phyloP scores from a whole-genome alignment of 2,888 invertebrate genomes.

The Brachyptera risi region DNA sequence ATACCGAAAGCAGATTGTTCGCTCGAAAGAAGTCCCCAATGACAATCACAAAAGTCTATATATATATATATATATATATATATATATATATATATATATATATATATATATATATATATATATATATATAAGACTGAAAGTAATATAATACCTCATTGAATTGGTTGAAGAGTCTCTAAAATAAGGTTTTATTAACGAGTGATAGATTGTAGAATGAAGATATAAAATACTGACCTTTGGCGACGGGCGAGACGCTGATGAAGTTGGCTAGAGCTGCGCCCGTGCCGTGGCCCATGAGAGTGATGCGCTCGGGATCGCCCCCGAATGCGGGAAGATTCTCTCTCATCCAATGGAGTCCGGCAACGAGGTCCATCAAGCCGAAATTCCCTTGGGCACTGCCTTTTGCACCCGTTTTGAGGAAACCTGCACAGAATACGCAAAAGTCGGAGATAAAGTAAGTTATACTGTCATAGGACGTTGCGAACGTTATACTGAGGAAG shows the following conservation, averaged over 20 bases:
- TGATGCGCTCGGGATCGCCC: slow-evolving; percentile 89
- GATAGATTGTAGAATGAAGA: background rate
- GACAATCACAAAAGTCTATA: background rate
- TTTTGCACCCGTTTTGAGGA: slow-evolving; percentile 85
- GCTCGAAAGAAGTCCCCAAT: background rate
- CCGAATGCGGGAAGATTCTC: slow-evolving; percentile 94
- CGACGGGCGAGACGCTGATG: slow-evolving; percentile 91
- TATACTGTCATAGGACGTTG: no score
- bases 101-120: background rate
- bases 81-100: no score
- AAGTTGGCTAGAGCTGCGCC: slow-evolving; percentile 96
- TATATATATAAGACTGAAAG: background rate
- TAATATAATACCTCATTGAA: slow-evolving; percentile 11
- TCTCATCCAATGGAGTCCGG: slow-evolving; percentile 93
- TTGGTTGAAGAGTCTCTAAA: background rate
- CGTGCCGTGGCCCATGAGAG: slow-evolving; percentile 92
- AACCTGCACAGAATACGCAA: slow-evolving; percentile 60
- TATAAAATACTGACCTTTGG: slow-evolving; percentile 66
- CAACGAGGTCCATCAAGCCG: slow-evolving; percentile 87
- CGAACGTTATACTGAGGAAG: no score
- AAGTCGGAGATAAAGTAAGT: no score
- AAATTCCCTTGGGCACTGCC: slow-evolving; percentile 88
- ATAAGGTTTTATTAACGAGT: slow-evolving; percentile 1
- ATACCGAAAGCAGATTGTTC: background rate
- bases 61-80: no score